phyloP scores from a whole-genome alignment of 2,113 vertebrate genomes.

The Rhynchomys soricoides region DNA sequence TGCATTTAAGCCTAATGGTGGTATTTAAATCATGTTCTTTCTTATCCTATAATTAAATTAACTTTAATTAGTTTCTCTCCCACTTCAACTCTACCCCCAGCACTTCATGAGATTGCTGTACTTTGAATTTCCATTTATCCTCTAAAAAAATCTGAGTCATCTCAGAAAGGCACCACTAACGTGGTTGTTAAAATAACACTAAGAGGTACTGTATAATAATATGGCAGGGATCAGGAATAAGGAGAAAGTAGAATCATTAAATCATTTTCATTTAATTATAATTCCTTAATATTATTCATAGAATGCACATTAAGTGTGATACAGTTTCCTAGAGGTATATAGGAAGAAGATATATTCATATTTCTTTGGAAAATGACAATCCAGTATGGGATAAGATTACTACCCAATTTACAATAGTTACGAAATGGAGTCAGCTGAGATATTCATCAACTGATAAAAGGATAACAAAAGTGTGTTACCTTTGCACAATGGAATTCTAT shows the following conservation, averaged over 20 bases:
- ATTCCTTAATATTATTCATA: slow-evolving; percentile 35
- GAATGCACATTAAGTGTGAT: not conserved
- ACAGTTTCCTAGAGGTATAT: slow-evolving; percentile 5
- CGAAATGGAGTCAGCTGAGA: not conserved
- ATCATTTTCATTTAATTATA: slow-evolving; percentile 29
- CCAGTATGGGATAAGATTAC: not conserved
- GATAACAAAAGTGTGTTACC: not conserved
- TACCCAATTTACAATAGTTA: not conserved
- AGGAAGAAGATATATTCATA: not conserved
- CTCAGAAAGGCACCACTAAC: slow-evolving; percentile 31
- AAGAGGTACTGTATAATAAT: slow-evolving; percentile 48
- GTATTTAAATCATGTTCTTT: slow-evolving; percentile 59
- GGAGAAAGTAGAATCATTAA: not conserved
- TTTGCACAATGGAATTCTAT: not conserved
- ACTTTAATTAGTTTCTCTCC: slow-evolving; percentile 63
- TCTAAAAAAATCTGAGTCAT: slow-evolving; percentile 60
- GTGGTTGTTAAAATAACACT: slow-evolving; percentile 53
- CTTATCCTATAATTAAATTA: slow-evolving; percentile 67
- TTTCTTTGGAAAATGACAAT: slow-evolving; percentile 3
- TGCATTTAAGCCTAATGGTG: slow-evolving; percentile 47
- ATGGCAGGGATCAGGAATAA: not conserved
- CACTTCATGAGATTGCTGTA: slow-evolving; percentile 61
- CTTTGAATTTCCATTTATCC: slow-evolving; percentile 66
- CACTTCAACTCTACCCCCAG: slow-evolving; percentile 1
- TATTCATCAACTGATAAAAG: not conserved